These are phyloP conservation scores for Lomographa bimaculata DNA, from an alignment of 2,888 invertebrate genomes.

Conservation along the genomic window DNA sequence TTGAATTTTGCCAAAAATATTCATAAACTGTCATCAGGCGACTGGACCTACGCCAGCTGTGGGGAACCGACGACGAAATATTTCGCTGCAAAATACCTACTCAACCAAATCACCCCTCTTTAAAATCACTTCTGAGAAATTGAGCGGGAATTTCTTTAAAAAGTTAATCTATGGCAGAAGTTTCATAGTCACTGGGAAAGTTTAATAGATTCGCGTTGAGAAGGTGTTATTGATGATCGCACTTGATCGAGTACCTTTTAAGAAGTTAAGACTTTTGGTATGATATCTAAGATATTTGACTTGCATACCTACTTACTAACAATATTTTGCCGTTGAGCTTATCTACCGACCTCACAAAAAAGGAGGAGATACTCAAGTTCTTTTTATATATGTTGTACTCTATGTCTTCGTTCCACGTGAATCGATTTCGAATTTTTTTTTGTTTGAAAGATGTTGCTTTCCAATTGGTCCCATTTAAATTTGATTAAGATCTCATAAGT, in stretches of 20 bases:
- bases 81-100: slow-evolving; percentile 78
- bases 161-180: slow-evolving; percentile 50
- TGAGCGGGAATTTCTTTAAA: slow-evolving; percentile 60
- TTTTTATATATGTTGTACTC: too few species aligned
- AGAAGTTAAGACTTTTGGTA: too few species aligned
- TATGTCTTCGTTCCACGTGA: too few species aligned
- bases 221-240: slow-evolving; percentile 8
- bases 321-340: too few species aligned
- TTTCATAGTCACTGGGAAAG: slow-evolving; percentile 26
- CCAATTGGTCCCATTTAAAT: too few species aligned
- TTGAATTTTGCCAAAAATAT: slow-evolving; percentile 79
- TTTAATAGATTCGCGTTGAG: slow-evolving; percentile 10
- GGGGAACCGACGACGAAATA: slow-evolving; percentile 77
- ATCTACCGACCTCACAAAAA: too few species aligned
- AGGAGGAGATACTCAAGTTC: too few species aligned
- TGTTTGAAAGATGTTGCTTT: too few species aligned
- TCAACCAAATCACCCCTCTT: slow-evolving; percentile 74
- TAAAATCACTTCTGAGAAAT: slow-evolving; percentile 75
- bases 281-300: too few species aligned
- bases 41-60: slow-evolving; percentile 81
- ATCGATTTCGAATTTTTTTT: too few species aligned
- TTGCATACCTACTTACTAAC: too few species aligned
- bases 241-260: slow-evolving; percentile 1
- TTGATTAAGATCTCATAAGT: too few species aligned
- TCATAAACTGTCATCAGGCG: slow-evolving; percentile 82